These are phyloP conservation scores for Scalopus aquaticus DNA, from an alignment of 2,113 vertebrate species.

Conservation along the genomic window DNA sequence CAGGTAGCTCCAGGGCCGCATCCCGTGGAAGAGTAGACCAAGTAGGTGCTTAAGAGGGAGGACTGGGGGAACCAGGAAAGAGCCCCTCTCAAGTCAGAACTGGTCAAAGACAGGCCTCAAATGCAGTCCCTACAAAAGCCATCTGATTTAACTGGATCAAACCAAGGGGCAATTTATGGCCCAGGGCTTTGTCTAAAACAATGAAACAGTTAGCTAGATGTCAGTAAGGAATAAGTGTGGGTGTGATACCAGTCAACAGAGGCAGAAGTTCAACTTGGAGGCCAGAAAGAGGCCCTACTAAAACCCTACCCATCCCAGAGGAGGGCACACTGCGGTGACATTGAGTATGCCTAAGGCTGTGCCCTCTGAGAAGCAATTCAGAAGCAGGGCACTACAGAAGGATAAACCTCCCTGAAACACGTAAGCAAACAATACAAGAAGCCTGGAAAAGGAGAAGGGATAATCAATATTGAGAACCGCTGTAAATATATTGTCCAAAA, in stretches of 20 bases:
- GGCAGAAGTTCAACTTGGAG: background rate
- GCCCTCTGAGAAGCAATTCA: background rate
- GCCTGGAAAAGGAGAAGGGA: background rate
- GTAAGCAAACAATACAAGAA: background rate
- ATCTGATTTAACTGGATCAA: background rate
- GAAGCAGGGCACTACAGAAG: background rate
- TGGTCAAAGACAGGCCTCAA: background rate
- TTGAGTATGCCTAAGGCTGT: background rate
- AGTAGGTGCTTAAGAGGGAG: background rate
- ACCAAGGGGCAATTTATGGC: background rate
- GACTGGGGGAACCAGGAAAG: no score
- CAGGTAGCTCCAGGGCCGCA: background rate
- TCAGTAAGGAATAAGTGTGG: background rate
- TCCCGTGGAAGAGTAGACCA: background rate
- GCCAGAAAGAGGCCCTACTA: background rate
- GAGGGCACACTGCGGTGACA: background rate
- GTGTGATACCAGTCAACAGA: background rate
- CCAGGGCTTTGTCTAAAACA: background rate
- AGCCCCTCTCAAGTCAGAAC: no score
- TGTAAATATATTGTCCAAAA: background rate
- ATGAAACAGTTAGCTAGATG: no score
- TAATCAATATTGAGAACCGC: background rate
- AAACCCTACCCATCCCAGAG: background rate
- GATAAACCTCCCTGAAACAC: background rate
- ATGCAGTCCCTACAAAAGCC: background rate